Base-by-base conservation (phyloP, 2,797 vertebrate species). In the Ciconia nigra region DNA sequence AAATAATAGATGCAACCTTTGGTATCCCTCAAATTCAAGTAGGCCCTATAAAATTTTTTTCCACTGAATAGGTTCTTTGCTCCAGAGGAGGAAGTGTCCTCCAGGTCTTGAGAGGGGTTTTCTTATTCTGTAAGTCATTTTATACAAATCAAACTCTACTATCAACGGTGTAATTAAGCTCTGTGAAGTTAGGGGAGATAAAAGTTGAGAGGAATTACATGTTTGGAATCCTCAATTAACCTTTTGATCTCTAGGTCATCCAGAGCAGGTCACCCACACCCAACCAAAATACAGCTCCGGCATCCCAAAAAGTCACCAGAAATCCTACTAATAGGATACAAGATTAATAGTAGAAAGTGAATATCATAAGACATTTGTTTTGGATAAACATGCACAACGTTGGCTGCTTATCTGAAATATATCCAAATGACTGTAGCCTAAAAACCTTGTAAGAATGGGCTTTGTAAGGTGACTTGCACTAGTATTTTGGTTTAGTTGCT, bases 201-300 rank as follows among this genome's bases (percentile, higher is more conserved):
- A 91, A 86, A 39, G 52, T 55, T 87, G 24, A 87, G 31, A 51
- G 12, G 1, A 91, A 66, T 85, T 84, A 39, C 13, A 15, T 46
- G 4, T 46, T 73, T 81, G 66, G 78, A 96, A 88, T 81, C 87
- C 63, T 91, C 87, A 83, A 26, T 94, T 92, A 89, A 94, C 76
- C 42, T 95, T 89, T 91, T 71, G n/a, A 90, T 83, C 74, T 55
- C 24, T 28, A 49, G 58, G 84, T 94, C 29, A 6, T 82, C 31
- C 51, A 51, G 51, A 74, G 7, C 33, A 85, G 44, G 58, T 74
- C 80, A 85, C 5, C 1, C 10, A 39, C 37, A 49, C 28, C 6
- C 16, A 55, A 67, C 22, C 2, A 83, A 94, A 87, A 76, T 19
- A 55, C 10, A 58, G 4, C 35, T 54, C n/a, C 2, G 5, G 19